These are phyloP conservation scores for Rhamnusium bicolor DNA, from an alignment of 2,888 invertebrate genomes.

Conservation along the genomic window DNA sequence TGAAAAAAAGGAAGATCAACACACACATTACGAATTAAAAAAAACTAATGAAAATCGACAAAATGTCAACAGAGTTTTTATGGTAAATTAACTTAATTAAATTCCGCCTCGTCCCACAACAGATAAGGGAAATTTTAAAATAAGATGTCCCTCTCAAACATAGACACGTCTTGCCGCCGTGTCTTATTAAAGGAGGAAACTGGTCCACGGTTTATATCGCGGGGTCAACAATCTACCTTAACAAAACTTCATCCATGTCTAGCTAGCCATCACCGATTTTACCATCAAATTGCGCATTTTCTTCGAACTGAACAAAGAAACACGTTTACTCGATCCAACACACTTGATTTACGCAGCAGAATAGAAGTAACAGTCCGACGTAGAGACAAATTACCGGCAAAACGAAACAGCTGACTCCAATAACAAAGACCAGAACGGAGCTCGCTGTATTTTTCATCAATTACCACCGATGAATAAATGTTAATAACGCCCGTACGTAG, in stretches of 20 bases:
- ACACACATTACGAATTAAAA: too few relatives aligned
- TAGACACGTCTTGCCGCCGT: background rate
- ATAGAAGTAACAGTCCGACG: conserved; percentile 50
- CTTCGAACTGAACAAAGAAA: conserved; percentile 40
- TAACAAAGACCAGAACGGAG: conserved; percentile 64
- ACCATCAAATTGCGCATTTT: conserved; percentile 40
- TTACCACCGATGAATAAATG: conserved; percentile 4
- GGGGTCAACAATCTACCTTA: conserved; percentile 61
- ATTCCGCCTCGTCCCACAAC: background rate
- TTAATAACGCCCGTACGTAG: background rate
- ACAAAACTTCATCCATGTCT: conserved; percentile 37
- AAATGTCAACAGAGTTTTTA: background rate
- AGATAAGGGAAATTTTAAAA: background rate
- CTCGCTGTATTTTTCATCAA: conserved; percentile 44
- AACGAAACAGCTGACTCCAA: conserved; percentile 71
- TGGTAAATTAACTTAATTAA: background rate
- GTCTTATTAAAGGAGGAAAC: background rate
- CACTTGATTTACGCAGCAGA: conserved; percentile 47
- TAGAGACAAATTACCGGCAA: conserved; percentile 56
- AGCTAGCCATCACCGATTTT: conserved; percentile 31
- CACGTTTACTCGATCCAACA: conserved; percentile 38
- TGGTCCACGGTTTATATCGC: conserved; percentile 28
- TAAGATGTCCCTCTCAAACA: background rate
- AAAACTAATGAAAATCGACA: too few relatives aligned
- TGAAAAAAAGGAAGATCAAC: too few relatives aligned